phyloP scores from a whole-genome alignment of 2,797 vertebrate genomes.

The Macroramphosus scolopax region DNA sequence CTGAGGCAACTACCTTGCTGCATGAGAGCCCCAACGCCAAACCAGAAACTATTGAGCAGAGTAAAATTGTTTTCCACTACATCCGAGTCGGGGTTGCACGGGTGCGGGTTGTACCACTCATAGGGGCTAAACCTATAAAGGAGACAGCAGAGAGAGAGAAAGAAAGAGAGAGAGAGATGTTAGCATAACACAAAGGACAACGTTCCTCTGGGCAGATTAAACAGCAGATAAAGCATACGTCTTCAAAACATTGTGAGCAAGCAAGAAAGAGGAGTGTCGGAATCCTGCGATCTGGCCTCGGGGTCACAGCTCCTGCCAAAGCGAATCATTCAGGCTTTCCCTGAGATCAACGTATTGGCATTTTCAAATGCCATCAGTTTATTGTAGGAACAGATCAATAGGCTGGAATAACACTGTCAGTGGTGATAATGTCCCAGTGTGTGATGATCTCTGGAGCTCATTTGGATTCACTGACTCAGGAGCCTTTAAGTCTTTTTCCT shows the following conservation, averaged over 20 bases:
- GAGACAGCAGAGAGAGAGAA: conserved; percentile 71
- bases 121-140: conserved; percentile 95
- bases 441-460: conserved; percentile 60
- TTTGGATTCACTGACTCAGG: conserved; percentile 65
- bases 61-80: conserved; percentile 99
- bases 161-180: conserved; percentile 25
- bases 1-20: conserved; percentile 98
- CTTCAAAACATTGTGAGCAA: conserved; percentile 12
- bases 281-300: conserved; percentile 21
- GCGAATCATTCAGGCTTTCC: conserved; percentile 61
- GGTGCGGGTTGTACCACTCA: conserved; percentile 99
- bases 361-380: conserved; percentile 76
- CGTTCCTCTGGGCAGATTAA: conserved; percentile 32
- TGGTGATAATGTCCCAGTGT: conserved; percentile 62
- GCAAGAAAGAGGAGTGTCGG: conserved; percentile 25
- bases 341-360: conserved; percentile 67
- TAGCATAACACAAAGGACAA: conserved; percentile 37
- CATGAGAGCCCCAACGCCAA: conserved; percentile 99
- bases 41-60: conserved; percentile 99
- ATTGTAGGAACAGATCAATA: conserved; percentile 71
- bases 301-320: conserved; percentile 30
- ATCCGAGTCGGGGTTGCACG: conserved; percentile 98
- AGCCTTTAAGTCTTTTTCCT: conserved; percentile 38
- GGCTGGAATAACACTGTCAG: conserved; percentile 69
- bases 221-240: conserved; percentile 32